A percentile compares a stretch with the other conserved stretches of the same genome.
These are phyloP conservation scores for Podocnemis expansa DNA, from an alignment of 2,113 vertebrate genomes.

Conservation along the genomic window DNA sequence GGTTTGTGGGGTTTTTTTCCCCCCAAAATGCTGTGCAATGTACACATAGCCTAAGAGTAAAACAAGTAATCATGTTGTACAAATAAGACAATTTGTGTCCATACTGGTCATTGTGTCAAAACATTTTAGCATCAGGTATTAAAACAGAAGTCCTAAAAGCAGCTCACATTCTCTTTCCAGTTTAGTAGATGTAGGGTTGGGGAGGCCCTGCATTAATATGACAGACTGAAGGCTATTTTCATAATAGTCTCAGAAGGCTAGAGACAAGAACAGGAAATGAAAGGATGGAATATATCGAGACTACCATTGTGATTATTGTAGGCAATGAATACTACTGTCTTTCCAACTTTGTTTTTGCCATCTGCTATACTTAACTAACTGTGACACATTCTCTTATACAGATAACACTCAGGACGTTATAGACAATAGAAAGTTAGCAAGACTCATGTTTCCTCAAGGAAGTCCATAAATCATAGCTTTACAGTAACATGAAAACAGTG, in stretches of 20 bases:
- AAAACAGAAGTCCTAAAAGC: neutral
- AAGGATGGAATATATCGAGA: neutral
- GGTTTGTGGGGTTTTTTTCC: no score
- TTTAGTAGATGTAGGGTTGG: neutral
- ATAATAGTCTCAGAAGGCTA: neutral
- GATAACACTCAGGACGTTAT: neutral
- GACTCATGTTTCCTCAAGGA: neutral
- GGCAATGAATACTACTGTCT: neutral
- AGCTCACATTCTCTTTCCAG: neutral
- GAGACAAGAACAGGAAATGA: neutral
- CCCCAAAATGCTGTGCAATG: no score
- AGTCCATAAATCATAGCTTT: constrained; percentile 2
- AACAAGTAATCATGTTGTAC: neutral
- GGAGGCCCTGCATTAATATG: neutral
- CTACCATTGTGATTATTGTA: no score
- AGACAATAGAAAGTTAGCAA: neutral
- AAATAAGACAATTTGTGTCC: neutral
- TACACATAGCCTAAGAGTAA: no score
- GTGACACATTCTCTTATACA: neutral
- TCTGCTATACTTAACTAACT: constrained; percentile 18
- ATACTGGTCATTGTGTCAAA: neutral
- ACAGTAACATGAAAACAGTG: neutral
- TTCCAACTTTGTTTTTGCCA: neutral
- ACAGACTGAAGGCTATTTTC: constrained; percentile 14
- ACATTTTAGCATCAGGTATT: neutral